phyloP scores from a whole-genome alignment of 2,797 vertebrate species.

The Chaunax sp. region DNA sequence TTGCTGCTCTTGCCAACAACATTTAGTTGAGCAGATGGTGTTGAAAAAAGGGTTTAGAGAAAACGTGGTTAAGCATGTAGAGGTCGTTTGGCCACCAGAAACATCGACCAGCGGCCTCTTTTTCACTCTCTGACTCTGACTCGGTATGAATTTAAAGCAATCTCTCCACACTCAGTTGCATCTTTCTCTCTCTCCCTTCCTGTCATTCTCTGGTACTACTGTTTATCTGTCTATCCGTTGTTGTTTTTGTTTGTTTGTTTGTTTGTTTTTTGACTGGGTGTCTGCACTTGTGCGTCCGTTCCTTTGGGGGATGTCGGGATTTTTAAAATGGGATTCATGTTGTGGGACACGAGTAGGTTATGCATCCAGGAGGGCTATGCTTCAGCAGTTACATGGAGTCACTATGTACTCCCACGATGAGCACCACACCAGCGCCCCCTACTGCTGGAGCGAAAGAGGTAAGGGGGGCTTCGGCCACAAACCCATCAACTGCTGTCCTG shows the following conservation, averaged over 20 bases:
- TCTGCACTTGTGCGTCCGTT: slow-evolving; percentile 36
- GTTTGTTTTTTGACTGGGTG: slow-evolving; percentile 37
- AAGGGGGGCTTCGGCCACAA: slow-evolving; percentile 75
- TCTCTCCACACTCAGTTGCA: slow-evolving; percentile 65
- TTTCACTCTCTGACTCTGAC: slow-evolving; percentile 37
- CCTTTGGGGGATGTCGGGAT: slow-evolving; percentile 44
- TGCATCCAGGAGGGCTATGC: slow-evolving; percentile 90
- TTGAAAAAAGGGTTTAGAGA: slow-evolving; percentile 17
- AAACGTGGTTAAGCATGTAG: slow-evolving; percentile 11
- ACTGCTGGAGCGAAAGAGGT: slow-evolving; percentile 87
- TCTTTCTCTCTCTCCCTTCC: slow-evolving; percentile 68
- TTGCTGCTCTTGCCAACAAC: slow-evolving; percentile 1
- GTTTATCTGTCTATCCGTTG: slow-evolving; percentile 49
- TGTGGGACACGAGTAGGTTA: slow-evolving; percentile 81
- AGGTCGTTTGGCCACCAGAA: slow-evolving; percentile 46
- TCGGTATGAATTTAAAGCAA: slow-evolving; percentile 47
- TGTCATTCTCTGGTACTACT: slow-evolving; percentile 67
- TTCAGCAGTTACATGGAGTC: slow-evolving; percentile 91
- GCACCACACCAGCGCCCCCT: slow-evolving; percentile 81
- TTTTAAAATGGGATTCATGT: slow-evolving; percentile 70
- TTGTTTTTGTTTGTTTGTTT: slow-evolving; percentile 53
- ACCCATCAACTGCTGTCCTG: slow-evolving; percentile 49
- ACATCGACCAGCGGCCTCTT: slow-evolving; percentile 22
- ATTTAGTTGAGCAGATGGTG: slow-evolving; percentile 22
- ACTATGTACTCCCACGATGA: slow-evolving; percentile 90